Percentiles rank a stretch among this genome's conserved stretches.
Evolutionary conservation across 2,113 vertebrate species (phyloP).

Genomic region (Trogon melanurus): DNA sequence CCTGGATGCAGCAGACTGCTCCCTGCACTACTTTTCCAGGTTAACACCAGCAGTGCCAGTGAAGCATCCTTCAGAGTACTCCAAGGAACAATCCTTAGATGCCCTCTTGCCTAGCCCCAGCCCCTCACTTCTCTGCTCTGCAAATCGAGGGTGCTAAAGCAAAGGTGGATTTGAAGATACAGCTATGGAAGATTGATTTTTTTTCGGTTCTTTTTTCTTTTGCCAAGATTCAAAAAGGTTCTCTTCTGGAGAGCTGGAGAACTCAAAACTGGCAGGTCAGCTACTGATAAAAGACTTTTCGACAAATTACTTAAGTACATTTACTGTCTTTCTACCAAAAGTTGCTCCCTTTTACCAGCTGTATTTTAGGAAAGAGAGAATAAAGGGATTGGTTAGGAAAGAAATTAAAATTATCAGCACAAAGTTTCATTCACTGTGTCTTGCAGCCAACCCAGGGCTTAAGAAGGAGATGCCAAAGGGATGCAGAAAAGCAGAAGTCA

Average conservation of each 20-base stretch:
- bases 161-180: background rate
- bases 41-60: fast-evolving
- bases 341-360: background rate
- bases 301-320: background rate
- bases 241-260: background rate
- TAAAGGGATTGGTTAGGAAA: background rate
- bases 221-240: background rate
- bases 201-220: fast-evolving
- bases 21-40: background rate
- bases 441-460: background rate
- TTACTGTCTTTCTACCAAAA: background rate
- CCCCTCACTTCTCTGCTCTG: background rate
- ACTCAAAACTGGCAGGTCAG: background rate
- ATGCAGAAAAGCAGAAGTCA: background rate
- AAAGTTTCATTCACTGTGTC: background rate
- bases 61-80: background rate
- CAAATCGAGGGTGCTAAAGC: background rate
- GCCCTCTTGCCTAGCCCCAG: background rate
- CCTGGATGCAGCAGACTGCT: background rate
- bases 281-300: background rate
- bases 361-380: background rate
- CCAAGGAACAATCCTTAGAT: background rate
- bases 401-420: background rate
- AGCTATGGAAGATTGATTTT: background rate
- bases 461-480: background rate